These are phyloP conservation scores for Eumerus sabulonum DNA, from an alignment of 2,888 invertebrate genomes.

Conservation along the genomic window DNA sequence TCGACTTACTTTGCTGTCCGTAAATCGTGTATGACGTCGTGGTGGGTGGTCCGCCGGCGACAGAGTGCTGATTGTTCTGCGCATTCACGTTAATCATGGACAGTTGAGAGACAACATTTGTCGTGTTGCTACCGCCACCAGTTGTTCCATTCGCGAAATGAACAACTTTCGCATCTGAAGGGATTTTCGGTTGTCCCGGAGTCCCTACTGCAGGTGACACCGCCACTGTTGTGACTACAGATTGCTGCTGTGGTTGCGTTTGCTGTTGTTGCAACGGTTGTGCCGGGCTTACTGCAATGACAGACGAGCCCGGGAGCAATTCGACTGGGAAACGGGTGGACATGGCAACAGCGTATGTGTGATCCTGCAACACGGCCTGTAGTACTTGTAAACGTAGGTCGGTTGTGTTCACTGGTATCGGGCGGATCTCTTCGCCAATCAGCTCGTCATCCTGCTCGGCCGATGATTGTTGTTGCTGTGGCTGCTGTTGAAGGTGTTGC, in stretches of 20 bases:
- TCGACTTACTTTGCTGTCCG: constrained; percentile 73
- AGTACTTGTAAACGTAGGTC: constrained; percentile 76
- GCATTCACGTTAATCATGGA: constrained; percentile 52
- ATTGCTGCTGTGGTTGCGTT: constrained; percentile 48
- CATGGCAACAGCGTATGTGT: constrained; percentile 76
- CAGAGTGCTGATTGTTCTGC: constrained; percentile 46
- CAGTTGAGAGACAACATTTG: constrained; percentile 40
- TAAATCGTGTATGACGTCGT: constrained; percentile 70
- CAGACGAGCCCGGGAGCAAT: constrained; percentile 56
- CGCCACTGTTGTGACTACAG: constrained; percentile 8
- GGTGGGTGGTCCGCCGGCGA: constrained; percentile 20
- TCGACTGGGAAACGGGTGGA: constrained; percentile 71
- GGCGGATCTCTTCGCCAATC: constrained; percentile 78
- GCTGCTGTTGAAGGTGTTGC: constrained; percentile 21
- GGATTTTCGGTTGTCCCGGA: constrained; percentile 37
- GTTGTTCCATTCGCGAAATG: constrained; percentile 31
- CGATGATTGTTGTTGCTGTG: constrained; percentile 62
- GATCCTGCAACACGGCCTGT: constrained; percentile 78
- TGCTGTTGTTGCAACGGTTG: constrained; percentile 58
- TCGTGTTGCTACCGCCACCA: constrained; percentile 3
- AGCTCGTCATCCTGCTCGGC: constrained; percentile 76
- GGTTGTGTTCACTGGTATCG: constrained; percentile 76
- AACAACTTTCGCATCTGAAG: constrained; percentile 36
- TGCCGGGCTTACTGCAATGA: constrained; percentile 33
- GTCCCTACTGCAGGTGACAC: constrained; percentile 11